Conservation (phyloP, 2,888 invertebrate species). For the Pandemis heparana region DNA sequence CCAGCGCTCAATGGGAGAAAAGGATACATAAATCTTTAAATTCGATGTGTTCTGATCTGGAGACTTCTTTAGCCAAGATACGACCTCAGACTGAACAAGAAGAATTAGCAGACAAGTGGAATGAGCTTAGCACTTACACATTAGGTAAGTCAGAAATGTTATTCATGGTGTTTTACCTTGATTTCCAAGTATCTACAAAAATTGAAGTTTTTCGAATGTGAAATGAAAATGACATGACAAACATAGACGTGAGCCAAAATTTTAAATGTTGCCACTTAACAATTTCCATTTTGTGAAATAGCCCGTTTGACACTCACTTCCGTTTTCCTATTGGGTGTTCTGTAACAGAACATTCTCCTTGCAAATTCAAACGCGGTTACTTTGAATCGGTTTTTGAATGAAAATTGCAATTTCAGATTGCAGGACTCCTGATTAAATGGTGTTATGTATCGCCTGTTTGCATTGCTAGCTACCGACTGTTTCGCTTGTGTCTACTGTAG, state of each 20-base stretch:
- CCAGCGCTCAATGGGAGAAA: conserved; percentile 97
- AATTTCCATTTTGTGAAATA: background rate
- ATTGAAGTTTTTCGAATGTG: no score
- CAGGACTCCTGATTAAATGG: no score
- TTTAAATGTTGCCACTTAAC: background rate
- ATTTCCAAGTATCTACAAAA: no score
- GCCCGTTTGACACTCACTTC: background rate
- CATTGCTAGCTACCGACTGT: no score
- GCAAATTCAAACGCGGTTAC: background rate
- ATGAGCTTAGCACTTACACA: conserved; percentile 95
- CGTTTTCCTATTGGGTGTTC: background rate
- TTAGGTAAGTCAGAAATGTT: conserved; percentile 86
- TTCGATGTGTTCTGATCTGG: conserved; percentile 97
- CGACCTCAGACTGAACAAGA: conserved; percentile 92
- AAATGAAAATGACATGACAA: no score
- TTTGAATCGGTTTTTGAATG: background rate
- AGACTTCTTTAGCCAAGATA: conserved; percentile 92
- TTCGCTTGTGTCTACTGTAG: no score
- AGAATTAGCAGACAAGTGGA: conserved; percentile 94
- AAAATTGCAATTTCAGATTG: background rate
- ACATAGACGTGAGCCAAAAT: background rate
- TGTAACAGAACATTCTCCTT: no score
- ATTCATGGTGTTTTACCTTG: background rate
- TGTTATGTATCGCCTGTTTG: no score
- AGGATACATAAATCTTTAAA: conserved; percentile 97